phyloP scores from a whole-genome alignment of 2,888 invertebrate species.

The Ochropleura leucogaster region DNA sequence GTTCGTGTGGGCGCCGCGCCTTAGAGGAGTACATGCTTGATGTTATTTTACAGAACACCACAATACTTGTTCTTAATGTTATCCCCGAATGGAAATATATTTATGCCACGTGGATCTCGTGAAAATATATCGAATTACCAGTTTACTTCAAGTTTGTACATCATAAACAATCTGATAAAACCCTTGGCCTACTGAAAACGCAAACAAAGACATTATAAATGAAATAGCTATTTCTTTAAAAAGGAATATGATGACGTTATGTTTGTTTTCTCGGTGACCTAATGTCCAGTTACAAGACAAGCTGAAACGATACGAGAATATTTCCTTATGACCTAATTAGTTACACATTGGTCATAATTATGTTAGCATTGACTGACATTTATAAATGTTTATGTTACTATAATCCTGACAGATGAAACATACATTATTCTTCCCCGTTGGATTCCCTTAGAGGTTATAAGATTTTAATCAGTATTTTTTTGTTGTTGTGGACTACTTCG shows the following conservation, averaged over 20 bases:
- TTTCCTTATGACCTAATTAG: conserved; percentile 32
- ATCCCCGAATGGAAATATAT: neutral
- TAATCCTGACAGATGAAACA: neutral
- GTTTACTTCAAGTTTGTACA: neutral
- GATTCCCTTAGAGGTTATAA: neutral
- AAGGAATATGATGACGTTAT: conserved; percentile 30
- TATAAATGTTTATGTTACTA: neutral
- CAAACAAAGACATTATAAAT: conserved; percentile 22
- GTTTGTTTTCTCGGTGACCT: conserved; percentile 25
- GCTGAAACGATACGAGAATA: neutral
- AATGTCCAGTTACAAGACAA: neutral
- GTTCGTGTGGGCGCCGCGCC: no score
- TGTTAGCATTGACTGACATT: neutral
- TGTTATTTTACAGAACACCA: neutral
- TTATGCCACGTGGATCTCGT: neutral
- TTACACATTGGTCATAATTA: neutral
- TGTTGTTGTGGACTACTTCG: neutral
- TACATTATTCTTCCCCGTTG: neutral
- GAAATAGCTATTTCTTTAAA: neutral
- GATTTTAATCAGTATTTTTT: neutral
- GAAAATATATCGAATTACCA: neutral
- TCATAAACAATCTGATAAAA: neutral
- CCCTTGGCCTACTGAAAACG: conserved; percentile 9
- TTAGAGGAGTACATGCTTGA: neutral
- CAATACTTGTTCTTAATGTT: neutral